Percentiles rank a stretch among this genome's conserved stretches.
phyloP scores from a whole-genome alignment of 2,888 invertebrate species.

The Monoplex corrugatus region DNA sequence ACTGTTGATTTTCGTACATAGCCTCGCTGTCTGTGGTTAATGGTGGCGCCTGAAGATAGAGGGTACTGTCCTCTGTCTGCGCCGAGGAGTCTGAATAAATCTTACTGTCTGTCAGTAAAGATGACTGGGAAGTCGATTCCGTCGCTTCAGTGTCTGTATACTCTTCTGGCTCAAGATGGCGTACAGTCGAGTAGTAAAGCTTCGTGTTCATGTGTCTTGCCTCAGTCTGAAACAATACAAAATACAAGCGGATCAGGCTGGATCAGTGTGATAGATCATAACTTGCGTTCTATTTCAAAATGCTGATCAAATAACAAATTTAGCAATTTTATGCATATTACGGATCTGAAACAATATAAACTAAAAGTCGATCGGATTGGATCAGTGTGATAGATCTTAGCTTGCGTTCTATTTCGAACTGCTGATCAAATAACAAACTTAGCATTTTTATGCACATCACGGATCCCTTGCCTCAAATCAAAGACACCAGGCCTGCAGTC shows the following conservation, averaged over 20 bases:
- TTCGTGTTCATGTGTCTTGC: background rate
- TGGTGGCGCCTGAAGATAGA: background rate
- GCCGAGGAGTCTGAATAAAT: background rate
- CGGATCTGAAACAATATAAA: background rate
- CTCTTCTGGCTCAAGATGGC: constrained; percentile 6
- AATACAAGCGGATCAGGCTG: background rate
- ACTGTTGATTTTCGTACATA: background rate
- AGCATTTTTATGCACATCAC: no score
- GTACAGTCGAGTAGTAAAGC: background rate
- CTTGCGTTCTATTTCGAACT: no score
- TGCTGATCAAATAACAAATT: no score
- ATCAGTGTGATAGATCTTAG: no score
- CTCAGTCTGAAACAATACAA: background rate
- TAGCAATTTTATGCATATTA: no score
- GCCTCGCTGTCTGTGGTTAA: background rate
- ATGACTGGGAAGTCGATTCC: background rate
- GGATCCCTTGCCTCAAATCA: no score
- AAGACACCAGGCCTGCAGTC: no score
- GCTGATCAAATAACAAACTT: no score
- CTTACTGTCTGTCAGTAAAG: background rate
- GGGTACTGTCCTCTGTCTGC: background rate
- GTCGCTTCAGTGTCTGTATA: constrained; percentile 23
- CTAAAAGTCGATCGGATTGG: no score
- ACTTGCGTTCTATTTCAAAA: no score
- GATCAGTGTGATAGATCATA: no score